Evolutionary conservation across 2,888 invertebrate genomes (phyloP).

Genomic region (Anagyrus pseudococci): DNA sequence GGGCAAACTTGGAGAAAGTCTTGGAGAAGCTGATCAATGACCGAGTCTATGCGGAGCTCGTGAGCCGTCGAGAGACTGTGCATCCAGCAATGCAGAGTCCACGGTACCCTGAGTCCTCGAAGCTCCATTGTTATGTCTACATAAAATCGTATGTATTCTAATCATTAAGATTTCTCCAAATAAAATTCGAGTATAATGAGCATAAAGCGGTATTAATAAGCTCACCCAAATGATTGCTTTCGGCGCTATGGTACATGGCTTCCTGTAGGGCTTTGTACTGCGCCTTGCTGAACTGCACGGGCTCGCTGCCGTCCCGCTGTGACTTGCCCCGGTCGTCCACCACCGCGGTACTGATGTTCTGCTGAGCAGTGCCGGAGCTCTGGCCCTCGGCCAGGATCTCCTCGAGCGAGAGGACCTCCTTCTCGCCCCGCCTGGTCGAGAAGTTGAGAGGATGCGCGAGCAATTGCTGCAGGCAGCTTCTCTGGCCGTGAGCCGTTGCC

Average conservation of each 20-base stretch:
- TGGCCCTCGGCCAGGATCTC: slow-evolving; percentile 90
- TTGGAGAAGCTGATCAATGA: slow-evolving; percentile 87
- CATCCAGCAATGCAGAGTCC: slow-evolving; percentile 94
- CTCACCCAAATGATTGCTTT: slow-evolving; percentile 84
- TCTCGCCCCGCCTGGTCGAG: slow-evolving; percentile 63
- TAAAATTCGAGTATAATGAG: not conserved
- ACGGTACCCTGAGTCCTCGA: slow-evolving; percentile 83
- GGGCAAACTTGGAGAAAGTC: slow-evolving; percentile 91
- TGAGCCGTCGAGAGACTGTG: slow-evolving; percentile 87
- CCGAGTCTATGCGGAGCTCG: slow-evolving; percentile 80
- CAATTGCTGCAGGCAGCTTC: slow-evolving; percentile 78
- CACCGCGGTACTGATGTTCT: slow-evolving; percentile 3
- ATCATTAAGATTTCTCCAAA: not conserved
- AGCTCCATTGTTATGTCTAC: slow-evolving; percentile 87
- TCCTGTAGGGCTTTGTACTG: slow-evolving; percentile 88
- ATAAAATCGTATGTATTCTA: not conserved
- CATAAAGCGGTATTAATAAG: not conserved
- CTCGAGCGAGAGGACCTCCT: slow-evolving; percentile 83
- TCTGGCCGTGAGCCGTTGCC: slow-evolving; percentile 87
- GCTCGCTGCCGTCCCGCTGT: slow-evolving; percentile 56
- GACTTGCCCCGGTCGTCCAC: too few species aligned
- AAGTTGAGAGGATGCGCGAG: slow-evolving; percentile 76
- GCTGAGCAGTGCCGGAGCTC: slow-evolving; percentile 48
- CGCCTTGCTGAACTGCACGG: slow-evolving; percentile 71
- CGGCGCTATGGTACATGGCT: slow-evolving; percentile 93